phyloP scores from a whole-genome alignment of 2,113 vertebrate genomes.

The Naja naja region DNA sequence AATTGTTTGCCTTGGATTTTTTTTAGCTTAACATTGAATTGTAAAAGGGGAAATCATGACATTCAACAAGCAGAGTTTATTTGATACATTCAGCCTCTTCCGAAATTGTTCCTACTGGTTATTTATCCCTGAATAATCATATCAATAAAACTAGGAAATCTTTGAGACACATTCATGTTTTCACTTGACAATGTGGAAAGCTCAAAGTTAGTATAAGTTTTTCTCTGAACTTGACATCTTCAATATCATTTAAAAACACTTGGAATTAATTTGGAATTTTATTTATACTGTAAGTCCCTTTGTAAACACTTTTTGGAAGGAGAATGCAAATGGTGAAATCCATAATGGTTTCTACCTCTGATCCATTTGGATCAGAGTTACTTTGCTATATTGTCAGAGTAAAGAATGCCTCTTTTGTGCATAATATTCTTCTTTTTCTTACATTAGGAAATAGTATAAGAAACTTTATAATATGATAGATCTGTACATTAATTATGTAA shows the following conservation, averaged over 20 bases:
- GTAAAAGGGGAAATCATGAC: not conserved
- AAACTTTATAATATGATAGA: not conserved
- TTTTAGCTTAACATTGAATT: not conserved
- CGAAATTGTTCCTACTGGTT: not conserved
- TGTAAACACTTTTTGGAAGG: not conserved
- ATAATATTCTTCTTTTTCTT: not conserved
- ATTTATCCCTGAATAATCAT: not conserved
- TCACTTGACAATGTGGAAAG: not conserved
- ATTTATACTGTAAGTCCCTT: not conserved
- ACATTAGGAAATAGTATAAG: not conserved
- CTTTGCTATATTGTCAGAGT: not conserved
- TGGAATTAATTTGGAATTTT: not conserved
- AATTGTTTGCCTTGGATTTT: not conserved
- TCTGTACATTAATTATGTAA: not conserved
- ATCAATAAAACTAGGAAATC: not conserved
- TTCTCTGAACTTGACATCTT: not conserved
- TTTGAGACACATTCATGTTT: not conserved
- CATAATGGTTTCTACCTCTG: not conserved
- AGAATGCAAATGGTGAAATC: not conserved
- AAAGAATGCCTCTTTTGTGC: not conserved
- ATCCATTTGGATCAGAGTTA: not conserved
- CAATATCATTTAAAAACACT: not conserved
- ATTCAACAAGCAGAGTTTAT: not conserved
- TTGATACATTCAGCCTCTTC: not conserved
- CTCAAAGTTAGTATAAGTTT: not conserved